Evolutionary conservation across 2,113 vertebrate species (phyloP).

Genomic region (Anthoscopus minutus): DNA sequence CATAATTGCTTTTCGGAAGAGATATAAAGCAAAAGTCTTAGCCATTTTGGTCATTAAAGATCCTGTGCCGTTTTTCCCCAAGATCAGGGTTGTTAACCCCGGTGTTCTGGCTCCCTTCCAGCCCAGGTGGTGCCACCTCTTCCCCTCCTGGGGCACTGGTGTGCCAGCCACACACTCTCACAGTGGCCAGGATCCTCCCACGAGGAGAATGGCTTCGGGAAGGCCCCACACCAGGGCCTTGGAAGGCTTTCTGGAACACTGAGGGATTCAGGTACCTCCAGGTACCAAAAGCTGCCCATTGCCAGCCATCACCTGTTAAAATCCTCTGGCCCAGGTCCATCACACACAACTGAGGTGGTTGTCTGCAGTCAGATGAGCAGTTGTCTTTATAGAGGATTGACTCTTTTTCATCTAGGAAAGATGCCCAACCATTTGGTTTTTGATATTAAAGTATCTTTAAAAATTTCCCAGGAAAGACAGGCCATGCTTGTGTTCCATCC

Average conservation of each 20-base stretch:
- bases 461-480: not conserved
- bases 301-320: not conserved
- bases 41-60: not conserved
- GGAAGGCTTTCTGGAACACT: not conserved
- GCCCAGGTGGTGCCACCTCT: not conserved
- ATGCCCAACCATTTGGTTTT: not conserved
- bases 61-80: rapidly evolving
- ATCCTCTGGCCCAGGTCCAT: not conserved
- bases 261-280: not conserved
- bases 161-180: not conserved
- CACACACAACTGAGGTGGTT: not conserved
- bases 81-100: not conserved
- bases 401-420: not conserved
- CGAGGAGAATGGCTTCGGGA: not conserved
- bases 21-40: slow-evolving; percentile 7
- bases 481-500: not conserved
- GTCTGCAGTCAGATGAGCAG: not conserved
- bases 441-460: not conserved
- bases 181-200: not conserved
- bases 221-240: not conserved
- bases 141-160: not conserved
- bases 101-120: not conserved
- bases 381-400: not conserved
- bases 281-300: not conserved
- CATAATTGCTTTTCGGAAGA: not conserved